Percentiles rank a stretch among this genome's conserved stretches.
Conservation (phyloP, 2,888 invertebrate species). For the Anagyrus pseudococci region DNA sequence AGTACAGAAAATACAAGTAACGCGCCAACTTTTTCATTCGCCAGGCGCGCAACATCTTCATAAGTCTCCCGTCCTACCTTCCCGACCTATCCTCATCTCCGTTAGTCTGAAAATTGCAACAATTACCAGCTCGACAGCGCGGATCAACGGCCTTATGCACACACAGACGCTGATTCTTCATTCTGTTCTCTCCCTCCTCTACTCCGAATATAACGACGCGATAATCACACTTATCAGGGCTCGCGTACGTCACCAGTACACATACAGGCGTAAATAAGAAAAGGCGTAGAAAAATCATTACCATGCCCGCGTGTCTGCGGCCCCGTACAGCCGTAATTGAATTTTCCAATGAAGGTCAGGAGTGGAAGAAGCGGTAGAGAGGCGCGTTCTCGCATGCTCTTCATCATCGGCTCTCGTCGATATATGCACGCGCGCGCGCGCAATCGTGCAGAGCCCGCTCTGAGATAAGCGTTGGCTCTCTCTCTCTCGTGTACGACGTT, state of each 20-base stretch:
- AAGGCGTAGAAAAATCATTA: conserved; percentile 20
- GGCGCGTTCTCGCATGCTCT: conserved; percentile 14
- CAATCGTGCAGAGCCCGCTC: neutral
- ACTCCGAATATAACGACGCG: neutral
- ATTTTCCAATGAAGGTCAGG: conserved; percentile 34
- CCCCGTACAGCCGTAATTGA: conserved; percentile 22
- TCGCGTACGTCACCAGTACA: neutral
- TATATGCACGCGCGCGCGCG: neutral
- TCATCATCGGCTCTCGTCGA: conserved; percentile 23
- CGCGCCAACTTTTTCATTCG: too few species aligned
- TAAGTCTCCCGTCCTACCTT: too few species aligned
- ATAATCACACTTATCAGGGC: conserved; percentile 3
- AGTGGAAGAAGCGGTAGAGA: neutral
- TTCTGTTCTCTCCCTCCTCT: too few species aligned
- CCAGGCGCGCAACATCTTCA: too few species aligned
- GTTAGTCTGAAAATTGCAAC: too few species aligned
- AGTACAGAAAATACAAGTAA: too few species aligned
- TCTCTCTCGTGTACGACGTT: neutral
- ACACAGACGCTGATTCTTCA: too few species aligned
- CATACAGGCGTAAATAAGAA: neutral
- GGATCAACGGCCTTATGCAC: too few species aligned
- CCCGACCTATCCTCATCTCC: too few species aligned
- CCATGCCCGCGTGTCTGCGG: conserved; percentile 13
- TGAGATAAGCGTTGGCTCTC: neutral
- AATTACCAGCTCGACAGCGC: too few species aligned